Evolutionary conservation across 23 tunicate genomes (phyloP), one percentile per base, ranked within the genome.

Genomic region (Botrylloides violaceus): DNA sequence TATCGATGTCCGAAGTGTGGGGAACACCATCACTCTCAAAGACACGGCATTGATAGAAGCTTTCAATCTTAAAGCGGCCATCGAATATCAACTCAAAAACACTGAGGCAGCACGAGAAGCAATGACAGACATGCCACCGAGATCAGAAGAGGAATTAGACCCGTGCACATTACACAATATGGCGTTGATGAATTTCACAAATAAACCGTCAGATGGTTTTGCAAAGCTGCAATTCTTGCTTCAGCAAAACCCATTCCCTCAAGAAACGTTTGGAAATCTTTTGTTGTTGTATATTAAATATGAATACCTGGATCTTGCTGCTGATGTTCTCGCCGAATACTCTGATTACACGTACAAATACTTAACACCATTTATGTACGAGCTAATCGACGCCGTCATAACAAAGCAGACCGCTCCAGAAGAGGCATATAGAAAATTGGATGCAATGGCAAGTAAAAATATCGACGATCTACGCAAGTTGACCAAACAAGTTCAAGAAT

Each of bases 91-190:
- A 35, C 63, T 93, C 75, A 85, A 78, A 59, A 93, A 93, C 59
- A 77, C 53, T 63, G 98, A 93, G 29, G 94, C 98, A 6, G 98
- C 98, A 2, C 75, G 88, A 1, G 98, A 93, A 68, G 98, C 98
- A 18, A 81, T 93, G 56, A 93, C 98, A 35, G 98, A 93, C 79
- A 93, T 93, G 98, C 98, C 98, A n/a, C 94, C 94, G 22, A 59
- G 97, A 24, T 76, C 86, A 3, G 97, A 90, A 48, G 97, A 90
- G 32, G 98, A 93, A 60, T 73, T 93, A 32, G 98, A 93, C 36
- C 82, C 88, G 2, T 85, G 77, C 73, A 93, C 98, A 9, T 81
- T 93, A 26, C 98, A 93, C 80, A 93, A 93, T 50, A 31, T 85
- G 60, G 98, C 98, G 20, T 60, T 93, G 78, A 93, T 93, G 88